Evolutionary conservation across 1,140 invertebrate species (phyloP), one percentile per base, ranked within the genome.

Genomic region (Chironomus tepperi): DNA sequence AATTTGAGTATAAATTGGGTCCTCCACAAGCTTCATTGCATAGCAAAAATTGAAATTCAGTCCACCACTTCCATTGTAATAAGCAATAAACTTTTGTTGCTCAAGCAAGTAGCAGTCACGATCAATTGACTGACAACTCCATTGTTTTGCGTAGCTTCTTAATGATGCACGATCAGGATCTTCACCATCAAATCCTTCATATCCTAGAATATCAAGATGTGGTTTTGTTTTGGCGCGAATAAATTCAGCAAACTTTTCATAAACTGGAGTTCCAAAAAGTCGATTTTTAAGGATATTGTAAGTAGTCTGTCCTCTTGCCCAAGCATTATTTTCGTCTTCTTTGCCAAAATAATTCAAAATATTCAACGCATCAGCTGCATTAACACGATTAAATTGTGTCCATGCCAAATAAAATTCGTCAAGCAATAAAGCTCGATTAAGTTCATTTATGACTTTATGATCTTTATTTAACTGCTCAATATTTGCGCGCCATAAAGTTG

Each of bases 401-500:
- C 47, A 57, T n/a, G 47, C 47, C 12, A 57, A 57, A 57, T 5
- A 10, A 15, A 57, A n/a, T 57, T 88, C 86, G 73, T 87, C 85
- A 18, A 88, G 79, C 74, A 91, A 84, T 43, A 87, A 86, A 0
- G 87, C 88, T 43, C 90, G 84, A 80, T 89, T 90, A 0, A 86
- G 77, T 8, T 81, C 81, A 76, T 88, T 84, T 76, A 90, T 89
- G 9, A 79, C 75, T 24, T 24, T 79, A 79, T 76, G 77, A 78
- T 80, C 82, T 9, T 57, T n/a, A 57, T 15, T 57, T 1, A 89
- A 79, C n/a, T 83, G 83, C 2, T 79, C 57, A 15, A 86, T 84
- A 43, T 89, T 83, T 10, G 80, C 79, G 12, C 83, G 80, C 83
- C 87, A 86, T 42, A 85, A 83, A 1, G 79, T 77, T 0, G 70